A percentile compares a stretch with the other conserved stretches of the same genome.
phyloP scores from a whole-genome alignment of 1,140 invertebrate genomes.

The Tetramorium alpestre region DNA sequence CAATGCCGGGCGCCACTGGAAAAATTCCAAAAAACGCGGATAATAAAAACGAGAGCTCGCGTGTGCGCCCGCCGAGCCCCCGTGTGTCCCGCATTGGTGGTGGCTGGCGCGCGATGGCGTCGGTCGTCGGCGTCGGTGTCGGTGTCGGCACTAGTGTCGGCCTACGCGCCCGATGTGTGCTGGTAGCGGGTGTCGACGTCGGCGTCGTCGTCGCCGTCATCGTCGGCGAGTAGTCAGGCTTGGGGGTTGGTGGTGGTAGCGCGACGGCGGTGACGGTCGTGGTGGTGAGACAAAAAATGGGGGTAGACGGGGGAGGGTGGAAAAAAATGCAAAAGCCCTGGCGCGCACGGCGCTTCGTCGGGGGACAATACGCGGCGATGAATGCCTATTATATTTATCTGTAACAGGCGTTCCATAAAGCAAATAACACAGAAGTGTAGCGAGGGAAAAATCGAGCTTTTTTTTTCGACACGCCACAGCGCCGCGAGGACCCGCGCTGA shows the following conservation, averaged over 20 bases:
- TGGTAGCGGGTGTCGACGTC: slow-evolving; percentile 23
- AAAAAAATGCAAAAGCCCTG: slow-evolving; percentile 83
- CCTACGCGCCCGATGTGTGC: slow-evolving; percentile 39
- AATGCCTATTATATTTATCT: slow-evolving; percentile 86
- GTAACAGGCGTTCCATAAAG: slow-evolving; percentile 86
- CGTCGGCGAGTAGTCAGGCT: slow-evolving; percentile 23
- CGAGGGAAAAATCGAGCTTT: slow-evolving; percentile 80
- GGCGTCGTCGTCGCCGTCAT: slow-evolving; percentile 18
- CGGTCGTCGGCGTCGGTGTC: slow-evolving; percentile 30
- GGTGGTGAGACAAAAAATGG: slow-evolving; percentile 74
- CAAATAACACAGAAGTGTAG: slow-evolving; percentile 84
- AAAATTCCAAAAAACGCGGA: slow-evolving; percentile 86
- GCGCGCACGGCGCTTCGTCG: slow-evolving; percentile 80
- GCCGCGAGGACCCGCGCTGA: slow-evolving; percentile 70
- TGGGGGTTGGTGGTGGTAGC: background rate
- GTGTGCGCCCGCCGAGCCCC: slow-evolving; percentile 62
- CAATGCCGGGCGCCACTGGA: slow-evolving; percentile 85
- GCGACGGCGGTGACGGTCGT: slow-evolving; percentile 46
- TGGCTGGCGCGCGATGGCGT: slow-evolving; percentile 64
- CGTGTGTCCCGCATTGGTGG: slow-evolving; percentile 71
- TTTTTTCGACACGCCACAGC: slow-evolving; percentile 73
- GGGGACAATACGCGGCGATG: slow-evolving; percentile 84
- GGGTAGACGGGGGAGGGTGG: slow-evolving; percentile 64
- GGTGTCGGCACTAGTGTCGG: slow-evolving; percentile 13
- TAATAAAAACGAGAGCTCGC: slow-evolving; percentile 84